Conservation (phyloP, 2,797 vertebrate species). For the Lindbergichthys nudifrons region DNA sequence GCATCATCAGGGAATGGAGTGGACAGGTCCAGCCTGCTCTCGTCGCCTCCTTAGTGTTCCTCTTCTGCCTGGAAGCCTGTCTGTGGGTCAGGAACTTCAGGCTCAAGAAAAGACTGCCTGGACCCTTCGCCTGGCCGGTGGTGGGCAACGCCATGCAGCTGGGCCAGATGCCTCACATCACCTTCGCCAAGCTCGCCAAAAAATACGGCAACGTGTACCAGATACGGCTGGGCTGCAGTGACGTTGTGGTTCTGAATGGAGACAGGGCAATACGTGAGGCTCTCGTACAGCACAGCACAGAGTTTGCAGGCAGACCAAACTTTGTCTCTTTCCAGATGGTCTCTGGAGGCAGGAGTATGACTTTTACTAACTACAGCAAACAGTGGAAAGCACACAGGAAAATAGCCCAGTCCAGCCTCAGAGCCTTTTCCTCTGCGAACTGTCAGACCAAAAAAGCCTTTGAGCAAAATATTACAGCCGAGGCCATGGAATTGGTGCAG, state of each 20-base stretch:
- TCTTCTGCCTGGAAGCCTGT: slow-evolving; percentile 84
- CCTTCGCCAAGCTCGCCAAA: slow-evolving; percentile 82
- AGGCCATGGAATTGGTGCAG: slow-evolving; percentile 84
- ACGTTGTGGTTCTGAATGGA: slow-evolving; percentile 88
- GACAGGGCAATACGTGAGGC: slow-evolving; percentile 84
- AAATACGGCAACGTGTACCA: slow-evolving; percentile 89
- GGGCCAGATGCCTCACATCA: slow-evolving; percentile 88
- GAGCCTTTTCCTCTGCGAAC: slow-evolving; percentile 85
- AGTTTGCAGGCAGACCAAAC: slow-evolving; percentile 90
- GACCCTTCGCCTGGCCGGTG: slow-evolving; percentile 89
- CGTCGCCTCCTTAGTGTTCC: slow-evolving; percentile 82
- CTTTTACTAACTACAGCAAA: slow-evolving; percentile 85
- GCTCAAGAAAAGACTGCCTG: slow-evolving; percentile 82
- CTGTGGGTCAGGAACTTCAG: slow-evolving; percentile 78
- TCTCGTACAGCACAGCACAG: slow-evolving; percentile 82
- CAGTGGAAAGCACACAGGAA: slow-evolving; percentile 87
- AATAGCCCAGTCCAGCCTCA: slow-evolving; percentile 86
- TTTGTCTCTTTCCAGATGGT: slow-evolving; percentile 88
- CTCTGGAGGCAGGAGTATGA: slow-evolving; percentile 88
- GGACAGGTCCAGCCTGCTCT: slow-evolving; percentile 85
- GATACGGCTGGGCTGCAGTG: slow-evolving; percentile 85
- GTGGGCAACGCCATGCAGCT: slow-evolving; percentile 91
- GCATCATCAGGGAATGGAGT: slow-evolving; percentile 81
- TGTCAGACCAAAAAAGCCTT: slow-evolving; percentile 80
- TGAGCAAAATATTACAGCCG: slow-evolving; percentile 85